Conservation (phyloP, 2,888 invertebrate species). For the Herminia tarsipennalis region DNA sequence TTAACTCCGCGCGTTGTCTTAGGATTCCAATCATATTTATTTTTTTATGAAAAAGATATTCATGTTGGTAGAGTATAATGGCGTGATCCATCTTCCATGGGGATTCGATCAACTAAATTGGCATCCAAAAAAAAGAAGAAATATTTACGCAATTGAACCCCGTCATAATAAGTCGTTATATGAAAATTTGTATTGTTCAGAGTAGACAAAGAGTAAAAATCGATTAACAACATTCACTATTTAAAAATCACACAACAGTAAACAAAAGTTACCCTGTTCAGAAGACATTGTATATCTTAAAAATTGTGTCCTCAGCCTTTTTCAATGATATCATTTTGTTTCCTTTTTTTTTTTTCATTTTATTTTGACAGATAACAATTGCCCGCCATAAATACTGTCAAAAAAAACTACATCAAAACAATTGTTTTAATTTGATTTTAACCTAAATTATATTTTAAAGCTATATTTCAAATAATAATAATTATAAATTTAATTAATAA, state of each 20-base stretch:
- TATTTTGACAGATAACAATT: slow-evolving; percentile 61
- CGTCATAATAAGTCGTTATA: too few relatives aligned
- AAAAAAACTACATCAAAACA: not conserved
- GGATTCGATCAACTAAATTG: too few relatives aligned
- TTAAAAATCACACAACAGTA: slow-evolving; percentile 78
- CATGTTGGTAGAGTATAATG: too few relatives aligned
- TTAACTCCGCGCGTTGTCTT: too few relatives aligned
- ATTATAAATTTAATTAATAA: slow-evolving; percentile 10
- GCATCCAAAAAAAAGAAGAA: too few relatives aligned
- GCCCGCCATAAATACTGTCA: slow-evolving; percentile 6
- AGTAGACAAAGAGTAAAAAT: slow-evolving; percentile 66
- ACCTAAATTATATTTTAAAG: slow-evolving; percentile 16
- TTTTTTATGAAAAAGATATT: too few relatives aligned
- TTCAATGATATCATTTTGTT: slow-evolving; percentile 80
- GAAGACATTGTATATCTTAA: slow-evolving; percentile 84
- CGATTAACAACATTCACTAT: slow-evolving; percentile 69
- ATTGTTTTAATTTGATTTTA: not conserved
- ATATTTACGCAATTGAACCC: too few relatives aligned
- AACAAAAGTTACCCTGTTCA: slow-evolving; percentile 82
- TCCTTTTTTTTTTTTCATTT: slow-evolving; percentile 54
- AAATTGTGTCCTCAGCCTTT: slow-evolving; percentile 85
- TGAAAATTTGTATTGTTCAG: slow-evolving; percentile 21
- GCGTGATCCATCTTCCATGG: too few relatives aligned
- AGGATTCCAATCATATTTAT: too few relatives aligned
- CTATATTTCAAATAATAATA: too few relatives aligned